Evolutionary conservation across 1,140 invertebrate genomes (phyloP).

Genomic region (Piezodorus guildinii): DNA sequence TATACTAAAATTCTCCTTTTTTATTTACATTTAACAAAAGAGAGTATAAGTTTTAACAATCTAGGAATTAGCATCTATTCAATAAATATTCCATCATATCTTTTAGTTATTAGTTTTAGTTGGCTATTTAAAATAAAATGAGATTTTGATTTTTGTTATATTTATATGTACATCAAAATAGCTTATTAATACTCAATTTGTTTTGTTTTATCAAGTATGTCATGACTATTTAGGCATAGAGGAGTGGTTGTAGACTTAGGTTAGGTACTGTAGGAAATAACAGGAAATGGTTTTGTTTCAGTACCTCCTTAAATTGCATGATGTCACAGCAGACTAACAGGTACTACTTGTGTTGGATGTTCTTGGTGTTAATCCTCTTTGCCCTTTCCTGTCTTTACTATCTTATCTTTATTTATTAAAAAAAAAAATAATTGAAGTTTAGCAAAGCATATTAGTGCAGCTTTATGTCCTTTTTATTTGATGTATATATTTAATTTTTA

Average conservation of each 20-base stretch:
- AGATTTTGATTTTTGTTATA: too few relatives aligned
- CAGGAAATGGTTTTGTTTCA: constrained; percentile 32
- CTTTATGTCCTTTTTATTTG: constrained; percentile 2
- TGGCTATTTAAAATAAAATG: too few relatives aligned
- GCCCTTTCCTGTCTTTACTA: constrained; percentile 15
- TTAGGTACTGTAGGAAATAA: constrained; percentile 25
- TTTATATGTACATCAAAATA: neutral
- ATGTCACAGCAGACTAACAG: constrained; percentile 32
- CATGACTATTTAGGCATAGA: constrained; percentile 19
- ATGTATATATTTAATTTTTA: too few relatives aligned
- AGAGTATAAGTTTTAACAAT: too few relatives aligned
- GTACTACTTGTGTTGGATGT: constrained; percentile 29
- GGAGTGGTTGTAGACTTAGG: constrained; percentile 23
- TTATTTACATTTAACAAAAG: too few relatives aligned
- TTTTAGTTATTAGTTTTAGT: too few relatives aligned
- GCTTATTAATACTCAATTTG: neutral
- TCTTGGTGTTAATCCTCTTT: constrained; percentile 24
- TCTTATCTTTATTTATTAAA: neutral
- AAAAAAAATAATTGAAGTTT: neutral
- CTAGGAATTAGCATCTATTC: too few relatives aligned
- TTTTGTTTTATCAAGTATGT: neutral
- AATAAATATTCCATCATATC: too few relatives aligned
- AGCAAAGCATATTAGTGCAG: constrained; percentile 12
- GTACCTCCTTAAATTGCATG: constrained; percentile 32
- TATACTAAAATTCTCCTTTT: too few relatives aligned